Conservation (phyloP, 2,113 vertebrate species). For the Fregetta grallaria region DNA sequence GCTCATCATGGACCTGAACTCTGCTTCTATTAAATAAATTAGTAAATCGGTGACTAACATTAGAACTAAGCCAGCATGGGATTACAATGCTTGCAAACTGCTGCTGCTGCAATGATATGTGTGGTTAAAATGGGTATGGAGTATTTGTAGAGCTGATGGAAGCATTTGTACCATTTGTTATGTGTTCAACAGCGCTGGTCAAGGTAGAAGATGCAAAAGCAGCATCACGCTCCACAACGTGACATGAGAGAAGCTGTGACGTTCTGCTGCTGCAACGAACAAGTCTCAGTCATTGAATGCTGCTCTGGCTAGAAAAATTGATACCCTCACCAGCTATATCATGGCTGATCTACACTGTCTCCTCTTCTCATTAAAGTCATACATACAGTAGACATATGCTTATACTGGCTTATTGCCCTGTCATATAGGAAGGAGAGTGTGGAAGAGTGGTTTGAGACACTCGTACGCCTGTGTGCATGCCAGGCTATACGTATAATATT, state of each 20-base stretch:
- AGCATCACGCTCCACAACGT: fast-evolving
- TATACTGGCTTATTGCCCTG: neutral
- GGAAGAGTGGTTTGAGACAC: neutral
- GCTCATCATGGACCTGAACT: neutral
- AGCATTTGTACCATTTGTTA: neutral
- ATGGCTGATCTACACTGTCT: neutral
- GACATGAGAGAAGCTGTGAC: neutral
- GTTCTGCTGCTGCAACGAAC: neutral
- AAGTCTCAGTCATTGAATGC: neutral
- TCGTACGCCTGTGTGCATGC: neutral
- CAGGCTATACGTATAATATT: neutral
- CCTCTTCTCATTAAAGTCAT: neutral
- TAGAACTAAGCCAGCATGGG: neutral
- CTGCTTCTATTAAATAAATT: neutral
- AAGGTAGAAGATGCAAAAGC: neutral
- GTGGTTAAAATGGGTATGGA: neutral
- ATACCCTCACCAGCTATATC: neutral
- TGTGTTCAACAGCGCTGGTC: neutral
- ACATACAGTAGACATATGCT: neutral
- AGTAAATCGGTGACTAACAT: neutral
- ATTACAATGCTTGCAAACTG: neutral
- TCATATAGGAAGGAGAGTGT: neutral
- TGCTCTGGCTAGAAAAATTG: neutral
- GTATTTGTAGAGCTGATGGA: neutral
- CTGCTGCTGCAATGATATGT: neutral